Base-by-base conservation (phyloP, 2,113 vertebrate species). In the Myxocyprinus asiaticus region DNA sequence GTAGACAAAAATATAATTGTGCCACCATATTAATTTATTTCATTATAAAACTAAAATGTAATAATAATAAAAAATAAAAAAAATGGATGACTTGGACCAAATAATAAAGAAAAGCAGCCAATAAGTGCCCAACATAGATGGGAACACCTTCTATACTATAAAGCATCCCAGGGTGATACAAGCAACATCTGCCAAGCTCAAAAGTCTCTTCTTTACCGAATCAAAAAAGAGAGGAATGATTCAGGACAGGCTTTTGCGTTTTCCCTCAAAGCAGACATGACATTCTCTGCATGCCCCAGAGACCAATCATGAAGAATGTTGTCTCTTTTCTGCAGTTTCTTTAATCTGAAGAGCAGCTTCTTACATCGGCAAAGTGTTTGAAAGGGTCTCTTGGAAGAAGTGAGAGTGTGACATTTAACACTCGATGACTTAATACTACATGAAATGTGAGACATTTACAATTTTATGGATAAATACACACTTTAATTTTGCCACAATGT, bases 371-470 rank as follows among this genome's bases (percentile, higher is more conserved):
- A 45, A 45, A 63, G 72, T 62, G 44, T 45, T 74, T 56, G 33
- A 12, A 58, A 5, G 11, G 59, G 55, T 61, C 59, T 63, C 71
- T 62, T 15, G 15, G 22, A 14, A 9, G 45, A 74, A n/a, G 58
- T 50, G 22, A 8, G 8, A 63, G 15, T 50, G 59, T 74, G n/a
- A 33, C 61, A 62, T 63, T 74, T 50, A n/a, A 48, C 45, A 33
- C 45, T 14, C 72, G 11, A 44, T n/a, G 59, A 74, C 44, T 48
- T 74, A 74, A 33, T 62, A 8, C 58, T 14, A 48, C 1, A 11
- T 62, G 10, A 62, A 63, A 50, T 73, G 48, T 62, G 71, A 14
- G 72, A 63, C 45, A 74, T 74, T 63, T 74, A 50, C 72, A 74
- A 45, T 48, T 58, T 63, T 42, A 47, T 61, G 50, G 11, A 61